A percentile compares a stretch with the other conserved stretches of the same genome.
These are phyloP conservation scores for Dichetophora obliterata DNA, from an alignment of 2,888 invertebrate species.

Conservation along the genomic window DNA sequence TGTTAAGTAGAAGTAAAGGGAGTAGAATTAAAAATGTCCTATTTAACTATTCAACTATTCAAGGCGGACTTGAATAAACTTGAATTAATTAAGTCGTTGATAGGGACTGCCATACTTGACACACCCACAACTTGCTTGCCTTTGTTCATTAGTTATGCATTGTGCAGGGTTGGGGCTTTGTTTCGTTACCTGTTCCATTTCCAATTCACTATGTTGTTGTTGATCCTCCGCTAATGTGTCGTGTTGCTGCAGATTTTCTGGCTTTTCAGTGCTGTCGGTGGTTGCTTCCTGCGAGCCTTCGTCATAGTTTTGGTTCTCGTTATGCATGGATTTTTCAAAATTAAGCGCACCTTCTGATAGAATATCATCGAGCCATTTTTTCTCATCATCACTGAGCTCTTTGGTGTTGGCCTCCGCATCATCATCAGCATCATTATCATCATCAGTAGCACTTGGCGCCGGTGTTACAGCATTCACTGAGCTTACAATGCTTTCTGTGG, in stretches of 20 bases:
- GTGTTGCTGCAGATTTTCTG: constrained; percentile 4
- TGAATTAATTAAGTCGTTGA: background rate
- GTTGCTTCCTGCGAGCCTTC: background rate
- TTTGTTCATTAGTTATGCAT: constrained; percentile 7
- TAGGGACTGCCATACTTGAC: too few relatives aligned
- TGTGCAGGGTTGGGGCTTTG: background rate
- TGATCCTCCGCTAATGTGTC: constrained; percentile 1
- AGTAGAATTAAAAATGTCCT: too few relatives aligned
- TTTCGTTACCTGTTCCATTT: constrained; percentile 24
- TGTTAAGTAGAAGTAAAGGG: too few relatives aligned
- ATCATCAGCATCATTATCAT: constrained; percentile 5
- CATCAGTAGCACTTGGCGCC: background rate
- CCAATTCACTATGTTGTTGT: constrained; percentile 7
- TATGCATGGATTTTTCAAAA: constrained; percentile 58
- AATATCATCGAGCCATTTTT: constrained; percentile 66
- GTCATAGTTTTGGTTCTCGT: constrained; percentile 52
- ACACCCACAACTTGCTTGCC: too few relatives aligned
- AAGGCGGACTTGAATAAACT: too few relatives aligned
- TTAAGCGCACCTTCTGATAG: constrained; percentile 65
- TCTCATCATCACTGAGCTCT: constrained; percentile 62
- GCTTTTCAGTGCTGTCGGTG: constrained; percentile 40
- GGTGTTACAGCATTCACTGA: background rate
- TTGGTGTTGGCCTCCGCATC: constrained; percentile 45
- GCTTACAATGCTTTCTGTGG: constrained; percentile 31
- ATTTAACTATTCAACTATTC: too few relatives aligned